A percentile compares a stretch with the other conserved stretches of the same genome.
Evolutionary conservation across 2,113 vertebrate species (phyloP).

Genomic region (Lipophrys pholis): DNA sequence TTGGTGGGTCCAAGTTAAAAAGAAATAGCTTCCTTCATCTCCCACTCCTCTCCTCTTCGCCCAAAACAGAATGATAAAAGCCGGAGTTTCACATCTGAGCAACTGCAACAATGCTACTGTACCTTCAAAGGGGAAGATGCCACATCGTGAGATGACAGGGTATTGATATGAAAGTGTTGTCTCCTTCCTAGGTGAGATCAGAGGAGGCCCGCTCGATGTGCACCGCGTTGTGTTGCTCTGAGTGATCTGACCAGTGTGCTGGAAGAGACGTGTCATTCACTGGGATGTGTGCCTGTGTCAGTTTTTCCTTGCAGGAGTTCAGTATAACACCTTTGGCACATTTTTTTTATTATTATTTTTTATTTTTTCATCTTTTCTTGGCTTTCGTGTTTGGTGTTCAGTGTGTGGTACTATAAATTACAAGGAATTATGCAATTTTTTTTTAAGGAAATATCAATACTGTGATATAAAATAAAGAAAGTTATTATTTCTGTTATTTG

Average conservation of each 20-base stretch:
- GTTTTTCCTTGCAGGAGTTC: conserved; percentile 22
- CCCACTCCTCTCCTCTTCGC: conserved; percentile 60
- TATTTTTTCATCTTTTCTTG: background rate
- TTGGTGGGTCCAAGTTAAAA: conserved; percentile 77
- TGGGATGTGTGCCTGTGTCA: conserved; percentile 24
- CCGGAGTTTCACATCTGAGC: conserved; percentile 75
- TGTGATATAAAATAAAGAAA: background rate
- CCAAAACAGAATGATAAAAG: conserved; percentile 81
- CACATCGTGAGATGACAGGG: conserved; percentile 76
- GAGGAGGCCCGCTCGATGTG: conserved; percentile 65
- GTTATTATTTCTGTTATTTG: too few species aligned
- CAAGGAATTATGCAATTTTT: background rate
- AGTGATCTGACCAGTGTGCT: conserved; percentile 76
- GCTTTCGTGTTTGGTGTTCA: rapidly evolving
- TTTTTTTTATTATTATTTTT: background rate
- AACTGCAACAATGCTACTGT: conserved; percentile 75
- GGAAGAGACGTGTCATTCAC: conserved; percentile 56
- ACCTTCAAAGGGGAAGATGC: conserved; percentile 79
- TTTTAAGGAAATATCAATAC: background rate
- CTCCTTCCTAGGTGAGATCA: conserved; percentile 76
- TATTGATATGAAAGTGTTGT: conserved; percentile 78
- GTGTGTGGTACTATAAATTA: background rate
- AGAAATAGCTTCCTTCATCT: conserved; percentile 73
- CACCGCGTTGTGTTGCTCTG: conserved; percentile 57
- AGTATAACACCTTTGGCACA: background rate